Conservation (phyloP, 2,113 vertebrate genomes). For the Rostratula benghalensis region DNA sequence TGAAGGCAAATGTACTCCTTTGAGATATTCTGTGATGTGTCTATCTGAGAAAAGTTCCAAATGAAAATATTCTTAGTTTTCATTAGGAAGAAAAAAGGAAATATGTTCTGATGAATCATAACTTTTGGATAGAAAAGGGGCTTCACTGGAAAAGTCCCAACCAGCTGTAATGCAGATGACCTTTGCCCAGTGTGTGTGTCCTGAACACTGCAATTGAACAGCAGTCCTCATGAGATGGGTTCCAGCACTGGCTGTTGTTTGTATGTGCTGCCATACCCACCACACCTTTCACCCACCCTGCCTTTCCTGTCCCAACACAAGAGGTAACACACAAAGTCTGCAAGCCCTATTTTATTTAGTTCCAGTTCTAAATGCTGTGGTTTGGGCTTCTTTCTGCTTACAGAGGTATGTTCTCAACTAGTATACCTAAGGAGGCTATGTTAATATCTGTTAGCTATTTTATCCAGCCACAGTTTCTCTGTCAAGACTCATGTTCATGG, state of each 20-base stretch:
- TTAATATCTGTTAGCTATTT: conserved; percentile 27
- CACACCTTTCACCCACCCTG: background rate
- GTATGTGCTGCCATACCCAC: background rate
- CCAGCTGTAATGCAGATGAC: background rate
- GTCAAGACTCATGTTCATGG: conserved; percentile 19
- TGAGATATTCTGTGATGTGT: background rate
- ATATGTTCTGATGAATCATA: background rate
- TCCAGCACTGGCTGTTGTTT: background rate
- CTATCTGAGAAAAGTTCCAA: background rate
- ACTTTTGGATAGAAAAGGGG: background rate
- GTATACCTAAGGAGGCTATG: background rate
- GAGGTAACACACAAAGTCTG: background rate
- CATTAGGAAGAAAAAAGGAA: background rate
- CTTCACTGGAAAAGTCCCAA: background rate
- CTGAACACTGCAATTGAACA: background rate
- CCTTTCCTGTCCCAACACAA: background rate
- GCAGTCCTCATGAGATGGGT: background rate
- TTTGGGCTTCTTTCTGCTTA: background rate
- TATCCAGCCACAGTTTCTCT: conserved; percentile 16
- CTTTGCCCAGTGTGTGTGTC: background rate
- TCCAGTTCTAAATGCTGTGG: background rate
- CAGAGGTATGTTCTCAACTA: background rate
- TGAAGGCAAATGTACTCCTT: background rate
- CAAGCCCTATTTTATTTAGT: background rate
- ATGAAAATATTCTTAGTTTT: background rate